A percentile compares a stretch with the other conserved stretches of the same genome.
phyloP scores from a whole-genome alignment of 2,113 vertebrate genomes.

The Formicarius rufipectus region DNA sequence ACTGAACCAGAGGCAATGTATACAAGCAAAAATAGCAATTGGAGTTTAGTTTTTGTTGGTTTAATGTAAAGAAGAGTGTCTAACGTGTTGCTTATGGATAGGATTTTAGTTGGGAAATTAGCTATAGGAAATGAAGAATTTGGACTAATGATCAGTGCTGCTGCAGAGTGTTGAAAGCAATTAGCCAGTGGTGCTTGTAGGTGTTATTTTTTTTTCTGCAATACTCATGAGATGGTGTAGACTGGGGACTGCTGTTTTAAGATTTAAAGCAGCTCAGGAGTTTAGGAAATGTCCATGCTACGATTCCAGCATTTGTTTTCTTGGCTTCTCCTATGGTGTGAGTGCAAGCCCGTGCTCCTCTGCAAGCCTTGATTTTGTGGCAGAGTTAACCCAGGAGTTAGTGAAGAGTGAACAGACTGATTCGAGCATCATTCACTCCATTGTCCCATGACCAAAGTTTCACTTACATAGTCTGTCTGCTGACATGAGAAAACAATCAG shows the following conservation, averaged over 20 bases:
- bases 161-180: neutral
- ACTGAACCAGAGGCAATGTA: neutral
- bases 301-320: neutral
- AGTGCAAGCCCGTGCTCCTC: neutral
- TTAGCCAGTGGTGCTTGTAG: neutral
- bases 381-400: neutral
- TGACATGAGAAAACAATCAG: neutral
- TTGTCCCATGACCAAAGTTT: neutral
- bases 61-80: neutral
- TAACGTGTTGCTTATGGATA: neutral
- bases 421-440: fast-evolving
- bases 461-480: neutral
- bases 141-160: neutral
- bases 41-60: neutral
- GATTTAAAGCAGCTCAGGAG: neutral
- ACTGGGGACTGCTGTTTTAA: neutral
- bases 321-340: neutral
- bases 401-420: neutral
- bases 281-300: neutral
- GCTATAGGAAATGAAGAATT: neutral
- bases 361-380: neutral
- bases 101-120: neutral
- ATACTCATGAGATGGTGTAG: neutral
- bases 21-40: neutral
- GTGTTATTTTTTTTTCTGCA: fast-evolving